Conservation (phyloP, 2,888 invertebrate species). For the Embidobia sp. region DNA sequence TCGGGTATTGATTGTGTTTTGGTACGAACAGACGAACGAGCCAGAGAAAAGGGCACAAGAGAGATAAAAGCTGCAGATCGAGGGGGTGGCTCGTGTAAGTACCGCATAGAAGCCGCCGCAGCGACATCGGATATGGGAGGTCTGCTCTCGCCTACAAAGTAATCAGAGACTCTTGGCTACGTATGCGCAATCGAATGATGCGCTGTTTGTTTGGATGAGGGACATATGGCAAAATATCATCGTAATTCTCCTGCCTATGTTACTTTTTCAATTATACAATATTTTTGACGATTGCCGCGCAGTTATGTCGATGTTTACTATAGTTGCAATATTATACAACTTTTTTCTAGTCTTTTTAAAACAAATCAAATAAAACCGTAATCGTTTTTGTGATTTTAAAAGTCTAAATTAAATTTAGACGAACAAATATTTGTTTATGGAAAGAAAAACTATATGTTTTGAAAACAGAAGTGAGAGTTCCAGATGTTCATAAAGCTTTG, state of each 20-base stretch:
- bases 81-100: slow-evolving; percentile 33
- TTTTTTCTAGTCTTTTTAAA: too few species aligned
- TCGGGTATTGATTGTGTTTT: slow-evolving; percentile 28
- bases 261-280: too few species aligned
- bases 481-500: background rate
- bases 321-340: too few species aligned
- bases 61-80: slow-evolving; percentile 13
- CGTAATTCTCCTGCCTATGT: too few species aligned
- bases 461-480: background rate
- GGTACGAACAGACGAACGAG: slow-evolving; percentile 10
- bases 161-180: slow-evolving; percentile 24
- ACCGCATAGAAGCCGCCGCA: slow-evolving; percentile 22
- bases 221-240: slow-evolving; percentile 5
- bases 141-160: slow-evolving; percentile 14
- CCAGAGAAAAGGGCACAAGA: slow-evolving; percentile 1
- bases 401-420: too few species aligned
- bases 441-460: too few species aligned
- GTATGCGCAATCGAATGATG: slow-evolving; percentile 8
- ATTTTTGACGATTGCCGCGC: too few species aligned
- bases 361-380: too few species aligned
- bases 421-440: too few species aligned
- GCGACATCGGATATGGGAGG: slow-evolving; percentile 36
- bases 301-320: too few species aligned
- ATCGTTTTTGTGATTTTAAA: too few species aligned
- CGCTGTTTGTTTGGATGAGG: slow-evolving; percentile 14